A percentile compares a stretch with the other conserved stretches of the same genome.
phyloP scores from a whole-genome alignment of 2,113 vertebrate species.

The Gasterosteus nipponicus region DNA sequence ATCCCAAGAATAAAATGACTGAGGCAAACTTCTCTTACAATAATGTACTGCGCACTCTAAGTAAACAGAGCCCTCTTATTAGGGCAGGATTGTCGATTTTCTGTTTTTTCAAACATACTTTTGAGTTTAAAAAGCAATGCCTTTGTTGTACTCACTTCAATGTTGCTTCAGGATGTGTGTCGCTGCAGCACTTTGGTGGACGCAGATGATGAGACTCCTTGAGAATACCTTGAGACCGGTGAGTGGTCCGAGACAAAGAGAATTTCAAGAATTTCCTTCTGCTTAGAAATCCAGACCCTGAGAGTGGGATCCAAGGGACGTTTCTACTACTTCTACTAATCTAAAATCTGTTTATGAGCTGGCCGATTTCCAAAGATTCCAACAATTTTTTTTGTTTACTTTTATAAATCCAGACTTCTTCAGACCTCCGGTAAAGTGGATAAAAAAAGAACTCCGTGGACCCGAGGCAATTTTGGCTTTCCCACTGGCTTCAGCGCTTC shows the following conservation, averaged over 20 bases:
- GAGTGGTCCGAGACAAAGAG: conserved; percentile 41
- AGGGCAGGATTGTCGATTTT: background rate
- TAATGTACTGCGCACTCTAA: background rate
- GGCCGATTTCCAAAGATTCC: conserved; percentile 7
- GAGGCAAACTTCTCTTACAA: background rate
- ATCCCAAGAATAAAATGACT: background rate
- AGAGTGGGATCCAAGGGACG: conserved; percentile 12
- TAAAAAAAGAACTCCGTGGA: conserved; percentile 44
- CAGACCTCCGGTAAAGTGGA: background rate
- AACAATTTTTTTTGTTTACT: background rate
- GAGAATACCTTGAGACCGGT: conserved; percentile 28
- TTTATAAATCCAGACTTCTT: background rate
- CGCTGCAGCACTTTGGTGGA: conserved; percentile 12
- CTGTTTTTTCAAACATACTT: background rate
- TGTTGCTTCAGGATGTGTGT: conserved; percentile 12
- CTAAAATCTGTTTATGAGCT: conserved; percentile 1
- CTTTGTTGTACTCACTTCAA: conserved; percentile 58
- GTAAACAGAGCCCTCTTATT: background rate
- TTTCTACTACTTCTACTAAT: background rate
- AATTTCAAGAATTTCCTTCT: conserved; percentile 63
- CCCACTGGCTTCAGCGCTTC: conserved; percentile 68
- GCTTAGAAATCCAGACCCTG: conserved; percentile 29
- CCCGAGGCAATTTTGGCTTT: conserved; percentile 58
- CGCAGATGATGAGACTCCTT: conserved; percentile 37
- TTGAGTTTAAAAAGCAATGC: background rate